Conservation (phyloP, 2,113 vertebrate genomes). For the Lontra canadensis region DNA sequence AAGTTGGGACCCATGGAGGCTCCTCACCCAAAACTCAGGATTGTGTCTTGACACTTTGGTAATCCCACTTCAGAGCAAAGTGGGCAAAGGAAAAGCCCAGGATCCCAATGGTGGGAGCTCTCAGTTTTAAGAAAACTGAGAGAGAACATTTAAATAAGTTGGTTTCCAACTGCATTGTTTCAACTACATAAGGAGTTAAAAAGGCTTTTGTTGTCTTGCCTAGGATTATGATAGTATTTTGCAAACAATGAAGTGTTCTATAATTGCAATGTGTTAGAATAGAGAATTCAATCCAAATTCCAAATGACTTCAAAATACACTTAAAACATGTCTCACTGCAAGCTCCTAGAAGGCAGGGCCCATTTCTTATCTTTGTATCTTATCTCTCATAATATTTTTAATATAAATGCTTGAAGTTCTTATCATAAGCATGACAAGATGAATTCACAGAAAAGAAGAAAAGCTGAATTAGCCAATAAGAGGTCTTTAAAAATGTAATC, state of each 20-base stretch:
- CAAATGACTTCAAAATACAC: conserved; percentile 42
- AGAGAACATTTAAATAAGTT: not conserved
- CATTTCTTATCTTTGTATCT: conserved; percentile 38
- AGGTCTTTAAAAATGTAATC: conserved; percentile 36
- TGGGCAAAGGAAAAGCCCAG: not conserved
- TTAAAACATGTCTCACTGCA: conserved; percentile 39
- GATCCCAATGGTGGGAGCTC: not conserved
- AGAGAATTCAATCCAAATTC: conserved; percentile 58
- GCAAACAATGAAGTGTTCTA: not conserved
- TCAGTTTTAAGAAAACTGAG: not conserved
- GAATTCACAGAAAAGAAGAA: conserved; percentile 39
- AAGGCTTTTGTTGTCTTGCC: not conserved
- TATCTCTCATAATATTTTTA: conserved; percentile 33
- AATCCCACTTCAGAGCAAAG: not conserved
- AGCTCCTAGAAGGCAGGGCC: conserved; percentile 31
- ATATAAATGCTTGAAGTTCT: conserved; percentile 40
- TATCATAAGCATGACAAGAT: conserved; percentile 27
- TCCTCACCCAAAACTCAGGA: not conserved
- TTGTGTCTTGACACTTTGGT: not conserved
- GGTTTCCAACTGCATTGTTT: not conserved
- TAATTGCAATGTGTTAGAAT: conserved; percentile 20
- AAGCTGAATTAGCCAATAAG: not conserved
- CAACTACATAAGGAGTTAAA: not conserved
- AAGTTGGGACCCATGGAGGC: not conserved
- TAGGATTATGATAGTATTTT: conserved; percentile 33